phyloP scores from a whole-genome alignment of 1,140 invertebrate genomes.

The Lordiphosa mommai region DNA sequence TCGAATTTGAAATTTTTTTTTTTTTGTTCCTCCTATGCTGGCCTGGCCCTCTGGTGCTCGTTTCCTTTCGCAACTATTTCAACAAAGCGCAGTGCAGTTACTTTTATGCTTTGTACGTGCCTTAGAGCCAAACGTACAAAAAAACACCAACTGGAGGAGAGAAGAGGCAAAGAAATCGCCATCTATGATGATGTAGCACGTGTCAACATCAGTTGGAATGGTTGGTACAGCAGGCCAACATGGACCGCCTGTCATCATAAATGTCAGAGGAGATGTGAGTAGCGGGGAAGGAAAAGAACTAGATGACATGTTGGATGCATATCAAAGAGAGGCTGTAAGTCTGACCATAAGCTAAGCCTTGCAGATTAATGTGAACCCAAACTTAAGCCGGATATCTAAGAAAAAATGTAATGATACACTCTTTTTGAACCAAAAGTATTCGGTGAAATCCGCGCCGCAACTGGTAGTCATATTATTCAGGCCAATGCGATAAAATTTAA shows the following conservation, averaged over 20 bases:
- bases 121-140: constrained; percentile 42
- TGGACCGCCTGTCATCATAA: constrained; percentile 70
- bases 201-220: constrained; percentile 66
- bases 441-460: too few relatives aligned
- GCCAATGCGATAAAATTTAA: too few relatives aligned
- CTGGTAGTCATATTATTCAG: too few relatives aligned
- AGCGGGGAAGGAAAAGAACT: neutral
- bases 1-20: constrained; percentile 56
- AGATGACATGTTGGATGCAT: constrained; percentile 5
- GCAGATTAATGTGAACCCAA: too few relatives aligned
- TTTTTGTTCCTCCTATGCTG: constrained; percentile 25
- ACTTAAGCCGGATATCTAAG: too few relatives aligned
- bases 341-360: neutral
- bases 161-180: constrained; percentile 27
- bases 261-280: constrained; percentile 41
- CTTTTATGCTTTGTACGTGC: constrained; percentile 76
- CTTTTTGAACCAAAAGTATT: too few relatives aligned
- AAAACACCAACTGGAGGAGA: neutral
- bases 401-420: too few relatives aligned
- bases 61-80: constrained; percentile 74
- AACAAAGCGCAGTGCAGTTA: constrained; percentile 76
- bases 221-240: constrained; percentile 31
- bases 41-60: constrained; percentile 47
- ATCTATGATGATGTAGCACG: constrained; percentile 74
- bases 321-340: neutral